Evolutionary conservation across 1,140 invertebrate species (phyloP).

Genomic region (Glossosoma conforme): DNA sequence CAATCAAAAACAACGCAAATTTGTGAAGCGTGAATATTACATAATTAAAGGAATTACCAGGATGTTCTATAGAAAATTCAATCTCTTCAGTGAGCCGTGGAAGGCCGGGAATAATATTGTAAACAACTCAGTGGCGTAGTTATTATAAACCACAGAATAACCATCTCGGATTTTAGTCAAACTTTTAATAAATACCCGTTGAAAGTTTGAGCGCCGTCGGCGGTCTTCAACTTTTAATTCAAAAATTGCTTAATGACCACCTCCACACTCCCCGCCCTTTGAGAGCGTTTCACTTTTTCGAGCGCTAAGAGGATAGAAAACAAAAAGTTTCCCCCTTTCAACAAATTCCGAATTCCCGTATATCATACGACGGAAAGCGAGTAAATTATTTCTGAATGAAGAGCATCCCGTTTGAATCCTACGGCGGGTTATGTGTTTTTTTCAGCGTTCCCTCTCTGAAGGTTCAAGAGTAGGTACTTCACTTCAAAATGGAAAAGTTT

Average conservation of each 20-base stretch:
- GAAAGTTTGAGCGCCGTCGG: neutral
- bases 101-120: too few relatives aligned
- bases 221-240: conserved; percentile 7
- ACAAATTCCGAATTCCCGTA: conserved; percentile 1
- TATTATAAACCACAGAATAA: conserved; percentile 1
- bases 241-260: conserved; percentile 6
- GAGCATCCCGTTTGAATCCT: neutral
- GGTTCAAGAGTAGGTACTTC: conserved; percentile 20
- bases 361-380: neutral
- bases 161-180: neutral
- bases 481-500: conserved; percentile 24
- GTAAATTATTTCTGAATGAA: conserved; percentile 1
- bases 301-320: neutral
- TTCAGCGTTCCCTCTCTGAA: conserved; percentile 10
- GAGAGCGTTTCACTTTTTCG: neutral
- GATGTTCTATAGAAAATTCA: too few relatives aligned
- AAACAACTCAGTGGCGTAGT: too few relatives aligned
- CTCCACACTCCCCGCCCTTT: neutral
- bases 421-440: conserved; percentile 6
- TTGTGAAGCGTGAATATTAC: too few relatives aligned
- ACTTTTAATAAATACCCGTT: conserved; percentile 2
- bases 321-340: neutral
- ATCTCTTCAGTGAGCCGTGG: too few relatives aligned
- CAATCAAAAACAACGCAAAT: too few relatives aligned
- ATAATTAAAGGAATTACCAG: too few relatives aligned